A percentile compares a stretch with the other conserved stretches of the same genome.
Evolutionary conservation across 1,140 invertebrate genomes (phyloP).

Genomic region (Macrocentrus cingulum): DNA sequence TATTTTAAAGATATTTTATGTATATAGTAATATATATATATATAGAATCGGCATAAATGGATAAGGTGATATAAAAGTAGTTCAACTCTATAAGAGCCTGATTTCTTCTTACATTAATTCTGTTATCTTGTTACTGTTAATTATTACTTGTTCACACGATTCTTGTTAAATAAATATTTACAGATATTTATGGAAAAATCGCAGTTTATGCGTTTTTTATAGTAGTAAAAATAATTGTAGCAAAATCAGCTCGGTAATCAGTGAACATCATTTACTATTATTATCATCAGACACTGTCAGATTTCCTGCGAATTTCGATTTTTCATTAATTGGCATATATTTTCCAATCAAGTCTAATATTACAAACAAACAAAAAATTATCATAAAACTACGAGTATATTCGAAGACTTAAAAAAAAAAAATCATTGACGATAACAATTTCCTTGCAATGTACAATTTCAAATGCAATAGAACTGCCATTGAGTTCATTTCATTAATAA

Average conservation of each 20-base stretch:
- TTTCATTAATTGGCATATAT: neutral
- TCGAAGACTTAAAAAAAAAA: neutral
- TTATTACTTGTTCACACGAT: neutral
- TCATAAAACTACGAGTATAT: constrained; percentile 13
- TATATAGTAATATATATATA: constrained; percentile 35
- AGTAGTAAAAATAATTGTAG: neutral
- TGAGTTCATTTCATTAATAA: no score
- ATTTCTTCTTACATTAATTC: constrained; percentile 11
- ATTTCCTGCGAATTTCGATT: neutral
- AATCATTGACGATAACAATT: constrained; percentile 1
- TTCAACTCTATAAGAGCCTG: neutral
- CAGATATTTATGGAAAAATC: constrained; percentile 1
- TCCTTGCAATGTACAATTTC: no score
- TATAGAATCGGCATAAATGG: constrained; percentile 21
- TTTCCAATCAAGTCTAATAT: neutral
- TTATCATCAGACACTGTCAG: constrained; percentile 21
- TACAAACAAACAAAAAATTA: constrained; percentile 1
- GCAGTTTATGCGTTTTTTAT: neutral
- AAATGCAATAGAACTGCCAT: no score
- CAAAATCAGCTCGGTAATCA: neutral
- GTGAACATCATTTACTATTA: neutral
- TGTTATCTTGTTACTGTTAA: neutral
- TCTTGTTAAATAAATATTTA: constrained; percentile 26
- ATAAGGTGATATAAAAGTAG: constrained; percentile 11
- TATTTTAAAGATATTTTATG: constrained; percentile 36